Percentiles rank a stretch among this genome's conserved stretches.
phyloP scores from a whole-genome alignment of 2,797 vertebrate genomes.

The Galago senegalensis region DNA sequence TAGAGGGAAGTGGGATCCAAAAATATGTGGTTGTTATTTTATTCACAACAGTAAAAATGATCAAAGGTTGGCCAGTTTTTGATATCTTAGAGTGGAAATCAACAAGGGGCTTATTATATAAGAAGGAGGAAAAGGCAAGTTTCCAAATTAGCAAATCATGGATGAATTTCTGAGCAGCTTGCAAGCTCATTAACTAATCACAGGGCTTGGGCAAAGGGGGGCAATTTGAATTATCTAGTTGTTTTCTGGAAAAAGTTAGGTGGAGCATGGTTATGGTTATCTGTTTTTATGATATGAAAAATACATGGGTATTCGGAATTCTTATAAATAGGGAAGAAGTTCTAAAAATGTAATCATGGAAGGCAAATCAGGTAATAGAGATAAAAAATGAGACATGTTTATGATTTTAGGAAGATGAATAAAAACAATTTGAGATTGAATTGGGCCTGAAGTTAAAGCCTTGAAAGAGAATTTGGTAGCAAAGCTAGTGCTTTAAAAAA shows the following conservation, averaged over 20 bases:
- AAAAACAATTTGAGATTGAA: constrained; percentile 37
- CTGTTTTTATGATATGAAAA: constrained; percentile 66
- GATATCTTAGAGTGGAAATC: neutral
- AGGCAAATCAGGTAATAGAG: constrained; percentile 43
- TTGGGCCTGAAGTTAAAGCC: neutral
- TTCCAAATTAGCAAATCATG: constrained; percentile 47
- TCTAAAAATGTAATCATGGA: neutral
- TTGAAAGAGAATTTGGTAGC: neutral
- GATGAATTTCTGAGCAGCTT: constrained; percentile 15
- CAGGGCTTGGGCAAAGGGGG: neutral
- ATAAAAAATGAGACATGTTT: neutral
- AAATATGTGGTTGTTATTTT: constrained; percentile 14
- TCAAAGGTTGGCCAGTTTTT: neutral
- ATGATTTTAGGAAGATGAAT: neutral
- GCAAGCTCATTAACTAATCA: constrained; percentile 56
- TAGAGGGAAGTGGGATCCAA: constrained; percentile 51
- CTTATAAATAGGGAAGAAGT: neutral
- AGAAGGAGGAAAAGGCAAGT: constrained; percentile 35
- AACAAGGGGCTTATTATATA: constrained; percentile 25
- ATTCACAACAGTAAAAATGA: neutral
- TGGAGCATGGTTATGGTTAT: constrained; percentile 37
- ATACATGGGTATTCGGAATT: constrained; percentile 33
- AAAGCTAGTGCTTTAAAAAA: neutral
- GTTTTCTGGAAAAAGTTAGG: constrained; percentile 59
- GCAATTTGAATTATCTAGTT: constrained; percentile 57